phyloP scores from a whole-genome alignment of 2,888 invertebrate genomes.

The Chrysomela aeneicollis region DNA sequence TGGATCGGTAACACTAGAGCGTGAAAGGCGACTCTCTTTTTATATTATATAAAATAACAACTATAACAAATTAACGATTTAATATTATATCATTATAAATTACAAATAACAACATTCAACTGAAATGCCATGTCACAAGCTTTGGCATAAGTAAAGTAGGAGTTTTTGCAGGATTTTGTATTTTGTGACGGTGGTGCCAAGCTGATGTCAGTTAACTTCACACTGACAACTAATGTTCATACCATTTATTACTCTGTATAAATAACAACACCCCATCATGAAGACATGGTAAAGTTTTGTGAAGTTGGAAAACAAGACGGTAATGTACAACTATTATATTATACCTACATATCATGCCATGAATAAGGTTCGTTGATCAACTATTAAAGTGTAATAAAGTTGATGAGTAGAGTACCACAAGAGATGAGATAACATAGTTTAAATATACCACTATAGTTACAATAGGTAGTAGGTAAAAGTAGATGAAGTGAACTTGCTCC shows the following conservation, averaged over 20 bases:
- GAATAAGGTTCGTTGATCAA: conserved; percentile 42
- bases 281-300: conserved; percentile 35
- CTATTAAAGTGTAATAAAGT: conserved; percentile 57
- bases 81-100: conserved; percentile 59
- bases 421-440: conserved; percentile 46
- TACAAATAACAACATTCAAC: conserved; percentile 62
- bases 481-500: conserved; percentile 49
- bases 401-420: conserved; percentile 58
- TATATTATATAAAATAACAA: conserved; percentile 60
- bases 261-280: conserved; percentile 53
- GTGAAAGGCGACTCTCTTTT: conserved; percentile 42
- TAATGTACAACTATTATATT: conserved; percentile 36
- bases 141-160: conserved; percentile 54
- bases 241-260: conserved; percentile 29
- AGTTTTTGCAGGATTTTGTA: conserved; percentile 41
- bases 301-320: conserved; percentile 41
- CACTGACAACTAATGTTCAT: conserved; percentile 37
- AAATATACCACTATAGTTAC: conserved; percentile 55
- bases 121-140: conserved; percentile 55
- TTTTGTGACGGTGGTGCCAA: conserved; percentile 38
- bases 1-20: conserved; percentile 38
- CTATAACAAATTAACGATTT: conserved; percentile 61
- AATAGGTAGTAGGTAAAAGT: conserved; percentile 34
- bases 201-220: conserved; percentile 35
- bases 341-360: conserved; percentile 33